Evolutionary conservation across 2,888 invertebrate species (phyloP).

Genomic region (Amphipyra berbera): DNA sequence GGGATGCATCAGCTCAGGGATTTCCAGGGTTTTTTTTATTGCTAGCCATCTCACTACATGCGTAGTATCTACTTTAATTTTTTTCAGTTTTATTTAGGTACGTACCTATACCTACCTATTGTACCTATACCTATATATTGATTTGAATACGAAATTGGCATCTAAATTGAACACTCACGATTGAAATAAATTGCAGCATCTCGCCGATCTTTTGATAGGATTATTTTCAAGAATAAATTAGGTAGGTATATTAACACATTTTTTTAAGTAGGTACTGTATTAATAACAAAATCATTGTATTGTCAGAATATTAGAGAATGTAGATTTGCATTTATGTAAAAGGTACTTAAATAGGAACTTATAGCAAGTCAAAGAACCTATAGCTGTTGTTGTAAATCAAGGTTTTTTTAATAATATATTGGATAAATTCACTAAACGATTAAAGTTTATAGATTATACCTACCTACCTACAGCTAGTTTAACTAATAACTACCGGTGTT

Average conservation of each 20-base stretch:
- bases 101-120: not conserved
- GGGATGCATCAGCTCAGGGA: not conserved
- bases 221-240: no score
- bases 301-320: no score
- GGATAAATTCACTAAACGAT: not conserved
- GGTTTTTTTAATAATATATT: no score
- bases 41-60: no score
- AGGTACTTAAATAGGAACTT: no score
- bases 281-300: no score
- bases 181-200: not conserved
- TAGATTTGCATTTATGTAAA: no score
- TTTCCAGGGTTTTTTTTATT: conserved; percentile 1
- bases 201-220: not conserved
- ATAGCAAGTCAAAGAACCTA: no score
- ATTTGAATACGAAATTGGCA: conserved; percentile 8
- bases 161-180: not conserved
- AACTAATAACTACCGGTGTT: conserved; percentile 26
- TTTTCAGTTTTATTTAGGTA: conserved; percentile 1
- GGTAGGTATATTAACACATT: no score
- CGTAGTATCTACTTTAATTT: not conserved
- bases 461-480: conserved; percentile 1
- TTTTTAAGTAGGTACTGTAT: no score
- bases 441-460: not conserved
- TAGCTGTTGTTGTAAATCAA: no score
- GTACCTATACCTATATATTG: not conserved